phyloP scores from a whole-genome alignment of 1,140 invertebrate genomes.

The Drosophila tsacasi region DNA sequence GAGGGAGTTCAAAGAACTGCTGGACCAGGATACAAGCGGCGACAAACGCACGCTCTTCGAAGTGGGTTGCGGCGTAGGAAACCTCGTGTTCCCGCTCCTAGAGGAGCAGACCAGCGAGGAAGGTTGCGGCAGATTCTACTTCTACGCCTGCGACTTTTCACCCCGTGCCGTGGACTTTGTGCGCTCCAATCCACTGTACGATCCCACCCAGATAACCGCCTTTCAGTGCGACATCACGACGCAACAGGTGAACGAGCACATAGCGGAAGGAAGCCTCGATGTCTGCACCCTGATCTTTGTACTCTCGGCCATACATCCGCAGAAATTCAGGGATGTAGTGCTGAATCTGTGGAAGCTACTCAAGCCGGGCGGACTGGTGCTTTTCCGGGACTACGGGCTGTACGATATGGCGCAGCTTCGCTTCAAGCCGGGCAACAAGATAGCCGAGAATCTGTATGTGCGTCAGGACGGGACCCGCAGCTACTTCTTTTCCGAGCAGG shows the following conservation, averaged over 20 bases:
- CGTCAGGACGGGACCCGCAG: constrained; percentile 98
- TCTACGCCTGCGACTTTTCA: constrained; percentile 97
- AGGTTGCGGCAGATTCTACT: constrained; percentile 87
- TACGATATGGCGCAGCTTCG: constrained; percentile 98
- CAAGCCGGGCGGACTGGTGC: constrained; percentile 92
- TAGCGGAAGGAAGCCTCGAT: constrained; percentile 89
- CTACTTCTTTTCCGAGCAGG: constrained; percentile 92
- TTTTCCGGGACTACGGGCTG: constrained; percentile 98
- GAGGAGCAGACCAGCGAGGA: constrained; percentile 88
- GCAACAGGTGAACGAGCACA: constrained; percentile 87
- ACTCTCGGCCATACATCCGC: constrained; percentile 96
- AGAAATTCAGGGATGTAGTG: constrained; percentile 91
- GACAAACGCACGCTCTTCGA: constrained; percentile 88
- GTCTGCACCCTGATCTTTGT: constrained; percentile 98
- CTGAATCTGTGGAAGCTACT: constrained; percentile 90
- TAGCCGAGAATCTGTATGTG: constrained; percentile 97
- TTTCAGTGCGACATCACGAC: constrained; percentile 91
- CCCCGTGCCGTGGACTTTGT: constrained; percentile 95
- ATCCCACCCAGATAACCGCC: constrained; percentile 88
- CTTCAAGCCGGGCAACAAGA: constrained; percentile 96
- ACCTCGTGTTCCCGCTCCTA: constrained; percentile 97
- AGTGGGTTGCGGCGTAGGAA: constrained; percentile 98
- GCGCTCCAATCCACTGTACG: constrained; percentile 87
- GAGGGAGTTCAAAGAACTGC: constrained; percentile 96
- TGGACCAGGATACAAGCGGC: constrained; percentile 85